These are phyloP conservation scores for Hippocampus comes DNA, from an alignment of 2,113 vertebrate species.

Conservation along the genomic window DNA sequence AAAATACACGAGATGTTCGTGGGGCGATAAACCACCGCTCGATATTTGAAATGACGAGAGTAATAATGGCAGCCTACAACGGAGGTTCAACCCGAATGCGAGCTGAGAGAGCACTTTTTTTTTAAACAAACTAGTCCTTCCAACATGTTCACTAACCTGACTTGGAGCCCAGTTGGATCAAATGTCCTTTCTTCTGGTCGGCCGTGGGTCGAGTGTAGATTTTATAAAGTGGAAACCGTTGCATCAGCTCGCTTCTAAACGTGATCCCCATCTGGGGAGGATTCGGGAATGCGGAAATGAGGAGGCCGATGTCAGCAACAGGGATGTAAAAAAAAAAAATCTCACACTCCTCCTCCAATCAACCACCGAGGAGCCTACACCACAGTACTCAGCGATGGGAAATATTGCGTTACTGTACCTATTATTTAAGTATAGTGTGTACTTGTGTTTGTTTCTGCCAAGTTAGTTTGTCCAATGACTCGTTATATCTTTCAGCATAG, in stretches of 20 bases:
- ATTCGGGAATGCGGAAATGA: slow-evolving; percentile 96
- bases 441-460: background rate
- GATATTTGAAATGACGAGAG: background rate
- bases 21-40: background rate
- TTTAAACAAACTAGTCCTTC: background rate
- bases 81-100: background rate
- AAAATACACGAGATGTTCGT: background rate
- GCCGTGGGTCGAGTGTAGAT: slow-evolving; percentile 74
- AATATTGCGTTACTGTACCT: background rate
- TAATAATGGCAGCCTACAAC: background rate
- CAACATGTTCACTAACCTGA: slow-evolving; percentile 65
- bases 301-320: slow-evolving; percentile 80
- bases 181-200: slow-evolving; percentile 73
- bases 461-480: background rate
- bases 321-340: slow-evolving; percentile 65
- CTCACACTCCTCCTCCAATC: slow-evolving; percentile 72
- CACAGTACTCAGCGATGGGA: background rate
- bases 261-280: slow-evolving; percentile 87
- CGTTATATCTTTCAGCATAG: no score
- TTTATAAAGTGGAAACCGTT: slow-evolving; percentile 82
- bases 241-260: slow-evolving; percentile 88
- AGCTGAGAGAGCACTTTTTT: slow-evolving; percentile 16
- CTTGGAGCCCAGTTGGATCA: slow-evolving; percentile 71
- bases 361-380: background rate
- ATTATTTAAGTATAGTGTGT: no score